phyloP scores from a whole-genome alignment of 2,888 invertebrate genomes.

The Noctua fimbriata region DNA sequence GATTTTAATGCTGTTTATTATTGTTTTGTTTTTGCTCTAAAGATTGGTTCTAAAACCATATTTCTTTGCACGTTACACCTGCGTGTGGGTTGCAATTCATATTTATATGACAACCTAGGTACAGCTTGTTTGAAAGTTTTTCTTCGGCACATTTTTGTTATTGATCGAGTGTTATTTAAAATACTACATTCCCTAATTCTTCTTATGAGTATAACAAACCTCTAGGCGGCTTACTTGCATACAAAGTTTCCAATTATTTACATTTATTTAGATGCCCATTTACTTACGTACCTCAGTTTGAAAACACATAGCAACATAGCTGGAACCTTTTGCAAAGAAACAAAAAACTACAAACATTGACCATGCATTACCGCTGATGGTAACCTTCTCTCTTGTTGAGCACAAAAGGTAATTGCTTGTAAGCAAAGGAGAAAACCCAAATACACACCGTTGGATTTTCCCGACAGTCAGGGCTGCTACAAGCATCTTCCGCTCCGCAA shows the following conservation, averaged over 20 bases:
- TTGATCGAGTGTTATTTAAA: too few relatives aligned
- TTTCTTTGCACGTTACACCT: constrained; percentile 20
- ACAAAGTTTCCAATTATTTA: background rate
- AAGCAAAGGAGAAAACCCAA: background rate
- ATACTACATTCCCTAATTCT: too few relatives aligned
- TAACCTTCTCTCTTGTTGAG: background rate
- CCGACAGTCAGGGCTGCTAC: background rate
- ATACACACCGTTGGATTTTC: constrained; percentile 6
- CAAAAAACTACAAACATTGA: background rate
- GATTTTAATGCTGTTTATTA: constrained; percentile 43
- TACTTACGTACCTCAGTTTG: background rate
- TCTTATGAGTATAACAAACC: too few relatives aligned
- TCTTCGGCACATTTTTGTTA: too few relatives aligned
- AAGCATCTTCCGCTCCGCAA: background rate
- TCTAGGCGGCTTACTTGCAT: background rate
- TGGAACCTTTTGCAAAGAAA: background rate
- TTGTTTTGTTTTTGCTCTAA: background rate
- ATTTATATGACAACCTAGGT: background rate
- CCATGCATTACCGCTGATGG: background rate
- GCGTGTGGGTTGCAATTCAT: constrained; percentile 2
- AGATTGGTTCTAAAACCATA: background rate
- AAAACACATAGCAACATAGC: too few relatives aligned
- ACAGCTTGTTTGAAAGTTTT: background rate
- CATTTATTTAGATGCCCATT: background rate
- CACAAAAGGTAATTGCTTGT: background rate